Base-by-base conservation (phyloP, 2,888 invertebrate species). In the Oscheius sp. region DNA sequence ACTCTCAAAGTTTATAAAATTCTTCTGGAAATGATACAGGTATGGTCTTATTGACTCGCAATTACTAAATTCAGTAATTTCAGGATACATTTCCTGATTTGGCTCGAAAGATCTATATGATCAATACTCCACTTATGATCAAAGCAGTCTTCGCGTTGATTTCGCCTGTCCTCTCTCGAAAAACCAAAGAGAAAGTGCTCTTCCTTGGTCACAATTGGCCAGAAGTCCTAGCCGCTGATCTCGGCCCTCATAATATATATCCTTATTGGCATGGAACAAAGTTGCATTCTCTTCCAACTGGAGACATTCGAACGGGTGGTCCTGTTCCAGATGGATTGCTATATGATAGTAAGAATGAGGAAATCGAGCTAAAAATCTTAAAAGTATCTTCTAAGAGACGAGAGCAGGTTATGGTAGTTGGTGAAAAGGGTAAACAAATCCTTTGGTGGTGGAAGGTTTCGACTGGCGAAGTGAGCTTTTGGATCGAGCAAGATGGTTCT, bases 1-100 rank as follows among this genome's bases (percentile, higher is more conserved):
- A 75, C 80, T 23, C 57, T 84, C n/a, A 82, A 80, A 71, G 72
- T 78, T 20, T 84, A 84, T 72, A 58, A 82, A 63, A 74, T 74
- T 42, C 50, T 85, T 52, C 72, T 84, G 17, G 72, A 72, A 27
- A 20, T 77, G 39, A 50, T 83, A 53, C 83, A 83, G 79, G 78
- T 76, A 34, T 34, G 12, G 37, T 34, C 6, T 34, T 34, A 10
- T 34, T 34, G 37, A 34, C 12, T 34, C 37, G 6, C 8, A 34
- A 12, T 34, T 34, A 12, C 12, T 12, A n/a, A n/a, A 34, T 34
- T 34, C 37, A 12, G 37, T 34, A 34, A 12, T 71, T 77, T 57
- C 58, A 80, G 74, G 72, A 70, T 37, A 71, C 76, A 34, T 80
- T 78, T 58, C 78, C 80, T 15, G 80, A 80, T 52, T 74, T 78